These are phyloP conservation scores for Seriola dumerili DNA, from an alignment of 2,113 vertebrate species.

Conservation along the genomic window DNA sequence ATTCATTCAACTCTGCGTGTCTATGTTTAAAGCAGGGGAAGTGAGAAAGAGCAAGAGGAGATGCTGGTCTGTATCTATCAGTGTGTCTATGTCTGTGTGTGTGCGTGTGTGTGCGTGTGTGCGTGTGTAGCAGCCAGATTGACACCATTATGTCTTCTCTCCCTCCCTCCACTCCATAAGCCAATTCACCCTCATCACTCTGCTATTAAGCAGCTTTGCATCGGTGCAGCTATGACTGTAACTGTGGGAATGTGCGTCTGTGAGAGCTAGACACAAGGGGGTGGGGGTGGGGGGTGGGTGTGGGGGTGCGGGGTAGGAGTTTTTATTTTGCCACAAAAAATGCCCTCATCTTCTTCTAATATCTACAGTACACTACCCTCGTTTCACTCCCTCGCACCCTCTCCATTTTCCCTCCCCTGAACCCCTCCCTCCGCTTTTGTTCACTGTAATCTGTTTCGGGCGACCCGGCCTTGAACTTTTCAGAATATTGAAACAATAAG, in stretches of 20 bases:
- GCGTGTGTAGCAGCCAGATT: conserved; percentile 47
- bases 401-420: background rate
- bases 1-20: conserved; percentile 9
- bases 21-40: background rate
- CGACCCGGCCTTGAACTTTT: conserved; percentile 40
- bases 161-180: conserved; percentile 69
- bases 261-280: too few relatives aligned
- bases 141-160: conserved; percentile 77
- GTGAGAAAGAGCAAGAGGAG: background rate
- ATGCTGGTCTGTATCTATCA: conserved; percentile 15
- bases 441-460: conserved; percentile 18
- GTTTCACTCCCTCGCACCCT: conserved; percentile 1
- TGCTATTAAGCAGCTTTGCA: conserved; percentile 75
- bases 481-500: conserved; percentile 41
- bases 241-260: conserved; percentile 10
- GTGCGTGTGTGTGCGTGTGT: conserved; percentile 14
- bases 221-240: conserved; percentile 31
- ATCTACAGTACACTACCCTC: conserved; percentile 27
- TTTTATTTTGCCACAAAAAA: background rate
- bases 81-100: conserved; percentile 11
- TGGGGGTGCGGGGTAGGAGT: background rate
- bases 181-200: conserved; percentile 74
- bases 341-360: conserved; percentile 24
- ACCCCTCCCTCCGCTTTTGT: background rate
- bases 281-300: too few relatives aligned